Evolutionary conservation across 2,888 invertebrate species (phyloP), one percentile per base, ranked within the genome.

Genomic region (Abrostola triplasia): DNA sequence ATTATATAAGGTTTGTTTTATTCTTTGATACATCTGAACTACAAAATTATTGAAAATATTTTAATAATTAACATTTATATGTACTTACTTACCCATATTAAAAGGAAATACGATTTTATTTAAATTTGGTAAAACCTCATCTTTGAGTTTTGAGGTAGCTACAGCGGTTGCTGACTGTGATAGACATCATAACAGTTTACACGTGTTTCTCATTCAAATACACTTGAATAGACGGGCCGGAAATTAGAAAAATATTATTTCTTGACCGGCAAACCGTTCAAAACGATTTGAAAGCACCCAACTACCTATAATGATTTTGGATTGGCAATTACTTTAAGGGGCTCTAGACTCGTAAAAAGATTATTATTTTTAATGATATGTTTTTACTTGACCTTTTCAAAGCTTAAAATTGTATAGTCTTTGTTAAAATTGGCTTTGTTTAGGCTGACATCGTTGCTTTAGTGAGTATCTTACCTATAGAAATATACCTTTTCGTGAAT

Each of bases 71-170:
- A 24, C 24, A 24, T 24, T 2, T 2, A 2, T 2, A 24, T 24
- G 24, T 24, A n/a, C 4, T 24, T 24, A 24, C 1, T 1, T 24
- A 24, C 24, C 4, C 24, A 24, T 24, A 24, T 24, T 24, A 24
- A 24, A 24, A n/a, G n/a, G n/a, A n/a, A n/a, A n/a, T n/a, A n/a
- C n/a, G n/a, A n/a, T n/a, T n/a, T n/a, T n/a, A n/a, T n/a, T n/a
- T n/a, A n/a, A n/a, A n/a, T n/a, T n/a, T n/a, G n/a, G n/a, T n/a
- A n/a, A n/a, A 24, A 24, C 80, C 77, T 73, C 55, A 68, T 66
- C 79, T 49, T 58, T 49, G 50, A 48, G 77, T n/a, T 77, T 77
- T 79, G 79, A 77, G 60, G 54, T 59, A 79, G 76, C 79, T 67
- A 44, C 58, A 75, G 68, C 64, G 13, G 11, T 51, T 6, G 5